These are phyloP conservation scores for Phalangium opilio DNA, from an alignment of 2,888 invertebrate genomes.

Conservation along the genomic window DNA sequence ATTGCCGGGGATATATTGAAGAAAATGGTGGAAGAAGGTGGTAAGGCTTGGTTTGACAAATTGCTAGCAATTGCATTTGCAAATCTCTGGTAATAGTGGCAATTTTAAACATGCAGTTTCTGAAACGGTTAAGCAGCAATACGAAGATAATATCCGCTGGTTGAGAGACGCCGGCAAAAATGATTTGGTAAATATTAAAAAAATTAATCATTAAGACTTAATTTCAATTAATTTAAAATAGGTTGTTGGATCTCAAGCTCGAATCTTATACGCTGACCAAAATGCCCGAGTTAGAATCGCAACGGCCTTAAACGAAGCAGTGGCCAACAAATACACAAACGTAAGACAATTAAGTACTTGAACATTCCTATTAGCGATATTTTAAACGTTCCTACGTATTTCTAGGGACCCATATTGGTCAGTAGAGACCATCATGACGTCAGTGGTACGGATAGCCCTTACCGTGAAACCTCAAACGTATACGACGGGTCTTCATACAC, in stretches of 20 bases:
- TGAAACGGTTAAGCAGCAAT: slow-evolving; percentile 35
- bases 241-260: slow-evolving; percentile 39
- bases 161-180: slow-evolving; percentile 40
- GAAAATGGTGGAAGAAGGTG: slow-evolving; percentile 26
- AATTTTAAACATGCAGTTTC: background rate
- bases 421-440: slow-evolving; percentile 48
- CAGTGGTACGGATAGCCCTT: slow-evolving; percentile 45
- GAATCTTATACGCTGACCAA: slow-evolving; percentile 45
- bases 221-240: background rate
- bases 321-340: slow-evolving; percentile 33
- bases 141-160: slow-evolving; percentile 43
- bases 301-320: slow-evolving; percentile 40
- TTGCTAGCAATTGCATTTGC: background rate
- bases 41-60: slow-evolving; percentile 9
- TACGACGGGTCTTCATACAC: slow-evolving; percentile 44
- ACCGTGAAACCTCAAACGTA: slow-evolving; percentile 45
- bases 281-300: slow-evolving; percentile 39
- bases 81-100: background rate
- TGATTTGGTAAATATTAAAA: slow-evolving; percentile 33
- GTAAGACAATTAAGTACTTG: too few species aligned
- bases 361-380: too few species aligned
- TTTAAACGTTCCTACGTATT: background rate
- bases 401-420: slow-evolving; percentile 40
- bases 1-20: slow-evolving; percentile 37
- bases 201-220: background rate